A percentile compares a stretch with the other conserved stretches of the same genome.
These are phyloP conservation scores for Lithobates pipiens DNA, from an alignment of 2,797 vertebrate genomes.

Conservation along the genomic window DNA sequence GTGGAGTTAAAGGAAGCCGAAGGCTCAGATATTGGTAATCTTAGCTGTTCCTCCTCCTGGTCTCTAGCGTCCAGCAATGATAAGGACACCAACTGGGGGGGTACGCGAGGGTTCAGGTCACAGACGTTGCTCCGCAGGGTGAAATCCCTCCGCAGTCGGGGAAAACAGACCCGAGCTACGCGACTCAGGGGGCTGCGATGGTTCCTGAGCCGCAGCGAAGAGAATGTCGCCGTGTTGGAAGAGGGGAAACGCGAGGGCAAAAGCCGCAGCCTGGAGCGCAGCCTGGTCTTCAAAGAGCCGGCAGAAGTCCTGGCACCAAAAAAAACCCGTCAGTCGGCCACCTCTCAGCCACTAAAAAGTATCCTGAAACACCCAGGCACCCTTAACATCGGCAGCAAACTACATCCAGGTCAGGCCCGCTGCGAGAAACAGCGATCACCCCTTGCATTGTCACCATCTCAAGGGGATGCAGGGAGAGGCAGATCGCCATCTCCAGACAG, in stretches of 20 bases:
- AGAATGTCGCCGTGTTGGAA: conserved; percentile 69
- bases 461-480: conserved; percentile 30
- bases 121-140: conserved; percentile 52
- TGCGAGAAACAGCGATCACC: conserved; percentile 71
- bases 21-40: conserved; percentile 67
- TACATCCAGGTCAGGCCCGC: conserved; percentile 73
- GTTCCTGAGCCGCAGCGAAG: conserved; percentile 71
- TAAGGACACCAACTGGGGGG: conserved; percentile 70
- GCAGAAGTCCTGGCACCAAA: conserved; percentile 74
- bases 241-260: conserved; percentile 68
- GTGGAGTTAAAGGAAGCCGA: conserved; percentile 64
- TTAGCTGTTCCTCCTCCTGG: conserved; percentile 70
- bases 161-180: conserved; percentile 62
- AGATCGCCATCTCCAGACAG: conserved; percentile 19
- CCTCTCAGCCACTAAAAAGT: conserved; percentile 71
- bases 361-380: conserved; percentile 81
- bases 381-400: conserved; percentile 56
- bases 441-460: conserved; percentile 46
- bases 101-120: conserved; percentile 63
- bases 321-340: conserved; percentile 61
- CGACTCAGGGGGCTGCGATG: conserved; percentile 61
- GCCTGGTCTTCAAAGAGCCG: conserved; percentile 76
- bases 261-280: conserved; percentile 75
- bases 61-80: conserved; percentile 81
- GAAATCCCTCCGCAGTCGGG: conserved; percentile 66